Evolutionary conservation across 1,140 invertebrate species (phyloP), one percentile per base, ranked within the genome.

Genomic region (Zaprionus africanus): DNA sequence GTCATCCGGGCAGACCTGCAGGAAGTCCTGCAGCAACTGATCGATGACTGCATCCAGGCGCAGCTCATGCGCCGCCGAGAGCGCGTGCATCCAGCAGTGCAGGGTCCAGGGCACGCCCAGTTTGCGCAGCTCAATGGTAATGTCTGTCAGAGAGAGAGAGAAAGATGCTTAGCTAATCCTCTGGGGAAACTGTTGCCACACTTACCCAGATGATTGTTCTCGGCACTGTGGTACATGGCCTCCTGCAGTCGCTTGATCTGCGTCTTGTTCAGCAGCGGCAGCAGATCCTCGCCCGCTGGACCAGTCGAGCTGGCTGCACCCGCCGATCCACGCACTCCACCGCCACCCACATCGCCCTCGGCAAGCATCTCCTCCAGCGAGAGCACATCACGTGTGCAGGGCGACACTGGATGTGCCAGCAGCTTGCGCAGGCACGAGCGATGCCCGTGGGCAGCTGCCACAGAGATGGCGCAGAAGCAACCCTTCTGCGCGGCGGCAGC

Each of bases 161-260:
- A 4, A 24, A 3, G 9, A 15, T 24, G 13, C 9, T n/a, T 6
- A 43, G 51, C 36, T 15, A 4, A 57, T 41, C 22, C 11, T 43
- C 1, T 19, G 0, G 0, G 19, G 31, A 19, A 56, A 22, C 6
- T 11, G 15, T 1, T n/a, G n/a, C 19, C n/a, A 12, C n/a, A 79
- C 92, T 90, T 83, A 96, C 96, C 96, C 79, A 98, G 94, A 93
- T 98, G 96, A 90, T 97, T 97, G 88, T 97, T 97, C 92, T 98
- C 97, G 2, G 97, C 96, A 78, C 96, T 97, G 87, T 98, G 97
- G 92, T 98, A 98, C 97, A 98, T 97, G 4, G 97, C 97, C 93
- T 98, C 97, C 86, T 98, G 97, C 41, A 98, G 93, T 38, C 96
- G 95, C 88, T 97, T 96, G 31, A 96, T 95, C 93, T 98, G 97